Conservation (phyloP, 2,888 invertebrate species). For the Lithophane socia region DNA sequence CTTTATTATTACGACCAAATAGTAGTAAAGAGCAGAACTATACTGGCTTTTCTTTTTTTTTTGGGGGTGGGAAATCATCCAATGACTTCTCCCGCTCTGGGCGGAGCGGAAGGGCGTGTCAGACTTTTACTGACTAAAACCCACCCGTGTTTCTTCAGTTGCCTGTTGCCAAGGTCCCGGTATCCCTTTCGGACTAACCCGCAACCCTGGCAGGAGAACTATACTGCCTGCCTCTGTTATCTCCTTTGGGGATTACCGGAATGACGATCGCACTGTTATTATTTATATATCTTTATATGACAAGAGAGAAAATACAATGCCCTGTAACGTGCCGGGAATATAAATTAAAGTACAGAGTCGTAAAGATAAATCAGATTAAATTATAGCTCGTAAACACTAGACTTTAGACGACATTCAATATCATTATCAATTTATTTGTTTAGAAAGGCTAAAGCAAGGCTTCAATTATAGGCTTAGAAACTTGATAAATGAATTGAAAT, state of each 20-base stretch:
- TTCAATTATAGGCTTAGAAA: slow-evolving; percentile 41
- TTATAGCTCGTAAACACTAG: slow-evolving; percentile 40
- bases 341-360: slow-evolving; percentile 21
- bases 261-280: slow-evolving; percentile 21
- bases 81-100: too few relatives aligned
- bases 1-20: slow-evolving; percentile 19
- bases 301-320: slow-evolving; percentile 48
- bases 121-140: too few relatives aligned
- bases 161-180: too few relatives aligned
- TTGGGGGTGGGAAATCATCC: too few relatives aligned
- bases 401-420: slow-evolving; percentile 48
- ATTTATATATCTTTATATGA: slow-evolving; percentile 18
- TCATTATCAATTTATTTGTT: slow-evolving; percentile 28
- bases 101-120: too few relatives aligned
- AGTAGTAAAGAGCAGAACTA: slow-evolving; percentile 1
- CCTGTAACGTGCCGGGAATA: slow-evolving; percentile 40
- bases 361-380: slow-evolving; percentile 60
- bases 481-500: slow-evolving; percentile 34
- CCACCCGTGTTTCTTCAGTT: too few relatives aligned
- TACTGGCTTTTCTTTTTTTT: background rate
- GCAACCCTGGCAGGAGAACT: background rate
- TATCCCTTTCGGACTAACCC: too few relatives aligned
- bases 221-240: slow-evolving; percentile 15
- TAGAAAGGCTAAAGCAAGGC: slow-evolving; percentile 37
- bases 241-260: slow-evolving; percentile 26